Evolutionary conservation across 2,113 vertebrate genomes (phyloP).

Genomic region (Marcusenius ussheri): DNA sequence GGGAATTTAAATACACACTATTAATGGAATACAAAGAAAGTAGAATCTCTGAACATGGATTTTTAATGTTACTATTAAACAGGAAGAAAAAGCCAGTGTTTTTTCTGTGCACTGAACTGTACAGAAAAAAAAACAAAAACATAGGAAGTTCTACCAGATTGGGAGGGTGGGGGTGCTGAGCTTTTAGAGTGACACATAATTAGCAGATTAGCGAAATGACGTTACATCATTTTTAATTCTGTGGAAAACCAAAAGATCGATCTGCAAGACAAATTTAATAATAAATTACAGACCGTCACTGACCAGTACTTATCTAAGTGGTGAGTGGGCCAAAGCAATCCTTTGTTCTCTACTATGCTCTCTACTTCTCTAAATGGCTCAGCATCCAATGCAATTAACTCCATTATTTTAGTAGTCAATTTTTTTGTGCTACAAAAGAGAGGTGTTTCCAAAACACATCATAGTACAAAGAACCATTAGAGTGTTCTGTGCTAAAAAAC

Average conservation of each 20-base stretch:
- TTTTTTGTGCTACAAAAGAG: no score
- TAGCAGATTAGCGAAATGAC: background rate
- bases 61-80: background rate
- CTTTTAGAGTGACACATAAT: background rate
- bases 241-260: background rate
- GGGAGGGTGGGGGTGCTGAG: background rate
- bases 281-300: background rate
- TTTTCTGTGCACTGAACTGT: background rate
- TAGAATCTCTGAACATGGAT: background rate
- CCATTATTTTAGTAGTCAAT: background rate
- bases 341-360: background rate
- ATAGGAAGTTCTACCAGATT: background rate
- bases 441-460: no score
- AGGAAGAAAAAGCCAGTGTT: background rate
- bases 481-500: background rate
- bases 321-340: background rate
- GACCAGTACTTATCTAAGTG: background rate
- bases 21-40: background rate
- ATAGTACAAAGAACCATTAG: no score
- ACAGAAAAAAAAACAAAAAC: background rate
- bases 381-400: background rate
- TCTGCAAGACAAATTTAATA: background rate
- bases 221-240: background rate
- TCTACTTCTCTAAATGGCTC: background rate
- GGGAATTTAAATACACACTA: background rate